Conservation (phyloP, 2,113 vertebrate species). For the Cettia cetti region DNA sequence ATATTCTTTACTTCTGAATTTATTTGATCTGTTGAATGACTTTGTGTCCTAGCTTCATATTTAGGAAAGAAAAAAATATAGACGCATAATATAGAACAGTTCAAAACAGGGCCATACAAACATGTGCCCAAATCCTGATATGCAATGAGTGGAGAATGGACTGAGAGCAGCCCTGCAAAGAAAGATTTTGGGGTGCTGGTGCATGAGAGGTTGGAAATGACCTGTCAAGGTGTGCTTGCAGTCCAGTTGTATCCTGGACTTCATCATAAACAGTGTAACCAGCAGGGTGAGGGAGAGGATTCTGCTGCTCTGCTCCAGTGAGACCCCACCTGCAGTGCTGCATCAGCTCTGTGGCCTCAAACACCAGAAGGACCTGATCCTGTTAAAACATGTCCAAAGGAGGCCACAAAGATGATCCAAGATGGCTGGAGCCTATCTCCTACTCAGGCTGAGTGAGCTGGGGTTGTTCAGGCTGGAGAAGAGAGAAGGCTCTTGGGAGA, state of each 20-base stretch:
- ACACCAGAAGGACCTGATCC: rapidly evolving
- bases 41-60: background rate
- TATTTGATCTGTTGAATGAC: background rate
- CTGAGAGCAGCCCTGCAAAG: background rate
- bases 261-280: rapidly evolving
- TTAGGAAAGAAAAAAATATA: background rate
- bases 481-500: background rate
- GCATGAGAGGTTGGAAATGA: background rate
- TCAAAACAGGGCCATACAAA: background rate
- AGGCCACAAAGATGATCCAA: background rate
- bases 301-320: background rate
- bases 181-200: background rate
- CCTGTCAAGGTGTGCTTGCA: background rate
- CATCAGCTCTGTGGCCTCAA: background rate
- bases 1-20: background rate
- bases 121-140: background rate
- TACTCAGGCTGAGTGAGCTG: background rate
- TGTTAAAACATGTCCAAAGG: background rate
- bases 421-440: background rate
- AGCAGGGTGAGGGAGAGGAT: no score
- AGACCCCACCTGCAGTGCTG: background rate
- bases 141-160: background rate
- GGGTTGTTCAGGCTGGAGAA: background rate
- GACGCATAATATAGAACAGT: background rate
- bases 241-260: background rate